These are phyloP conservation scores for Lagorchestes hirsutus DNA, from an alignment of 2,797 vertebrate genomes.

Conservation along the genomic window DNA sequence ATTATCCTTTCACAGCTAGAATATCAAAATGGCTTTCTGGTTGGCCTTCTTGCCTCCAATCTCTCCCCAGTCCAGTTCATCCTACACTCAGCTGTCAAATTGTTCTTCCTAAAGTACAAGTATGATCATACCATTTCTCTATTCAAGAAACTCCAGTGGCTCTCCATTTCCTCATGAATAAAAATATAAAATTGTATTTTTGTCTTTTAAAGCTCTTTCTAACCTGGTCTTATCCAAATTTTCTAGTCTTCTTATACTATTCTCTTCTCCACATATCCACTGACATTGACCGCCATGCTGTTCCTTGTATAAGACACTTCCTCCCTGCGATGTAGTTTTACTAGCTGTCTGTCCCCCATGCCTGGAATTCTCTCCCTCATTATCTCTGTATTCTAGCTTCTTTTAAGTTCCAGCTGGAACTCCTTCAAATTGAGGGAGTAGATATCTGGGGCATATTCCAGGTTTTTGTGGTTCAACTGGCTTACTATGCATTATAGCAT, in stretches of 20 bases:
- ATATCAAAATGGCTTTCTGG: background rate
- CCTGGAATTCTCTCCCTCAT: background rate
- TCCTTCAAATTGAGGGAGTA: too few relatives aligned
- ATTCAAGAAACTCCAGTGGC: background rate
- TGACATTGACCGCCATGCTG: background rate
- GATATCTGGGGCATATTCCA: too few relatives aligned
- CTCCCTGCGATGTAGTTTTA: background rate
- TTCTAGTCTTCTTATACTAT: background rate
- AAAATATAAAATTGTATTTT: background rate
- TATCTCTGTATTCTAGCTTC: background rate
- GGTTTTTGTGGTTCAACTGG: too few relatives aligned
- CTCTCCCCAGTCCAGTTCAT: background rate
- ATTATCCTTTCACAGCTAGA: background rate
- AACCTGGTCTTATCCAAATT: background rate
- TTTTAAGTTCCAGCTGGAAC: background rate
- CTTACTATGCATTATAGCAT: too few relatives aligned
- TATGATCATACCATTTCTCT: background rate
- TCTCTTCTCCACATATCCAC: background rate
- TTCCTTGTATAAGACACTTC: background rate
- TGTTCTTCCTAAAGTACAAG: background rate
- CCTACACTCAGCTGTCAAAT: background rate
- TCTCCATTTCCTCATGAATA: background rate
- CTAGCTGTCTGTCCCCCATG: background rate
- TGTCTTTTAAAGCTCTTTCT: background rate
- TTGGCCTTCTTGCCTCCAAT: background rate